Evolutionary conservation across 64 coral and sea anemone species (phyloP), one percentile per base, ranked within the genome.

Genomic region (Trachythela sp.): DNA sequence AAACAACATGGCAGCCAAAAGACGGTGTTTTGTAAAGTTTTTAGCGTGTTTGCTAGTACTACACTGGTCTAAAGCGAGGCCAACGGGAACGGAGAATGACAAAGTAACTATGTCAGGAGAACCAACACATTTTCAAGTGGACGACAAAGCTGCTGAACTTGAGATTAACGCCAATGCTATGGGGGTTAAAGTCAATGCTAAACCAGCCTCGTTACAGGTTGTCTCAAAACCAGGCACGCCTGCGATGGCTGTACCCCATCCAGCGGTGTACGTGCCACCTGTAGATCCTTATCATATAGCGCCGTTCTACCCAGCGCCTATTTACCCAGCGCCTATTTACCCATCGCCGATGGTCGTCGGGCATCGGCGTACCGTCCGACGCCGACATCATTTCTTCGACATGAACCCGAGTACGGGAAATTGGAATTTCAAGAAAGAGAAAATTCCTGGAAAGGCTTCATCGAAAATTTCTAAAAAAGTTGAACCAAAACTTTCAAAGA

Each of bases 131-230:
- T 80, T 80, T 38, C 75, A 80, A 80, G 75, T 80, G 9, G 75
- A 80, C 33, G 75, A 80, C 30, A 80, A 80, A 80, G 75, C 75
- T 29, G 75, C 75, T 15, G 75, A 80, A 36, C 75, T 80, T 17
- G 75, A 80, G 17, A 80, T 80, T 39, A 80, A 80, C 75, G 75
- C 75, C 20, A 80, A 80, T 39, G 75, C 75, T 29, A 80, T 80
- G 75, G 75, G 75, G 30, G 75, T 80, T 10, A 80, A 80, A 80
- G 75, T 80, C 8, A 80, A 80, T 36, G 75, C 75, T 29, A 80
- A 80, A 80, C 75, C 75, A 20, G 75, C 75, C 33, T 80, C 75
- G 33, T 39, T 80, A 37, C 75, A 80, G 33, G 75, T 80, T 30
- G 75, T 80, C 34, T 80, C 75, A 13, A 80, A 80, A 80, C 75